Conservation (phyloP, 2,888 invertebrate genomes). For the Prosapia bicincta region DNA sequence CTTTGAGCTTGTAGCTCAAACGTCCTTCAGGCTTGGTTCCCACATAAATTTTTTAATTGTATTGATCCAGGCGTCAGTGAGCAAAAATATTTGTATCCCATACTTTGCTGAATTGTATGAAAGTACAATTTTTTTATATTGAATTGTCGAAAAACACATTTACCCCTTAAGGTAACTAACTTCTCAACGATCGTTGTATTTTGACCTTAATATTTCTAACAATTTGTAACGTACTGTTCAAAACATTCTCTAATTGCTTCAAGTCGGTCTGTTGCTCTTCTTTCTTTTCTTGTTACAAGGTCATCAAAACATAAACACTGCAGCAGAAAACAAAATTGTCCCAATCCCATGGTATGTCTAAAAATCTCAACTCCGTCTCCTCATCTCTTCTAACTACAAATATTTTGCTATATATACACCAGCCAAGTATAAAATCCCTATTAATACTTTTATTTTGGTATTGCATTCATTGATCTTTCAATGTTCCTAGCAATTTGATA, state of each 20-base stretch:
- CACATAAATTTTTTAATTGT: slow-evolving; percentile 31
- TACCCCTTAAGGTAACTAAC: slow-evolving; percentile 38
- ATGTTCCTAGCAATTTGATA: too few species aligned
- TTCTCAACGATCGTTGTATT: slow-evolving; percentile 39
- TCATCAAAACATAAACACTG: not conserved
- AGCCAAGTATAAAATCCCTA: too few species aligned
- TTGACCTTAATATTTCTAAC: slow-evolving; percentile 35
- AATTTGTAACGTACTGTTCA: slow-evolving; percentile 38
- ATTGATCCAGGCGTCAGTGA: slow-evolving; percentile 25
- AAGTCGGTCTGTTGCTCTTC: slow-evolving; percentile 35
- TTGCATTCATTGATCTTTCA: too few species aligned
- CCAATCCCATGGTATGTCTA: not conserved
- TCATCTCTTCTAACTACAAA: too few species aligned
- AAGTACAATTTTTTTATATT: slow-evolving; percentile 41
- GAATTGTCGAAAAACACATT: slow-evolving; percentile 38
- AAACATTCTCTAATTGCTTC: slow-evolving; percentile 39
- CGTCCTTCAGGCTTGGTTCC: slow-evolving; percentile 31
- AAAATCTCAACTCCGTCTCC: not conserved
- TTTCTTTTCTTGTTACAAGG: slow-evolving; percentile 33
- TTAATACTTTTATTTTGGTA: too few species aligned
- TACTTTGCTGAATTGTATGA: slow-evolving; percentile 42
- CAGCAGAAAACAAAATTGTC: too few species aligned
- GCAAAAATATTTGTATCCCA: slow-evolving; percentile 40
- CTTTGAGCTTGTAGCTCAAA: too few species aligned
- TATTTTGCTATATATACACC: too few species aligned